These are phyloP conservation scores for Zosterops lateralis DNA, from an alignment of 2,113 vertebrate species.

Conservation along the genomic window DNA sequence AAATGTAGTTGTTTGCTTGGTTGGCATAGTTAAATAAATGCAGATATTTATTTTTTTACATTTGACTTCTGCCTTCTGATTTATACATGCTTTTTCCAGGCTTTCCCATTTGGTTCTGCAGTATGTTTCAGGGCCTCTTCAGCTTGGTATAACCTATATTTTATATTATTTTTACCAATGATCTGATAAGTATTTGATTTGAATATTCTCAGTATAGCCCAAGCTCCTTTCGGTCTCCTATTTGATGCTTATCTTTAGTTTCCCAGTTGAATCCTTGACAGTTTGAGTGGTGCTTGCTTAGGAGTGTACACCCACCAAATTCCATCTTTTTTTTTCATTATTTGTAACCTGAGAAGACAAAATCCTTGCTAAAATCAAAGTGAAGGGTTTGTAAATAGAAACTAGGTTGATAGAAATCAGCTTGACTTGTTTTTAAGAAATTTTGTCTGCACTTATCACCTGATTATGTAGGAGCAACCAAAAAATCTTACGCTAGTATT, in stretches of 20 bases:
- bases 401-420: background rate
- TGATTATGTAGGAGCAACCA: background rate
- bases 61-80: background rate
- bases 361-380: background rate
- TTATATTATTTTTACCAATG: background rate
- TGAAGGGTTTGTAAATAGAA: background rate
- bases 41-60: background rate
- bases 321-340: background rate
- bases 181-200: background rate
- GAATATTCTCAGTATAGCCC: background rate
- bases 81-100: background rate
- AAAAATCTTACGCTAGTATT: background rate
- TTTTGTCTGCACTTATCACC: background rate
- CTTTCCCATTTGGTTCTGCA: background rate
- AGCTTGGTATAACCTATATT: background rate
- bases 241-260: background rate
- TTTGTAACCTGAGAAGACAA: background rate
- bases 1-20: background rate
- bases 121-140: background rate
- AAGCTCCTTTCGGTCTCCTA: background rate
- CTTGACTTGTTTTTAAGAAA: background rate
- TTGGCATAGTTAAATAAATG: background rate
- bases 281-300: background rate
- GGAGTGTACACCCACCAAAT: background rate
- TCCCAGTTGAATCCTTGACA: background rate